A percentile compares a stretch with the other conserved stretches of the same genome.
Evolutionary conservation across 2,113 vertebrate genomes (phyloP).

Genomic region (Pangasianodon hypophthalmus): DNA sequence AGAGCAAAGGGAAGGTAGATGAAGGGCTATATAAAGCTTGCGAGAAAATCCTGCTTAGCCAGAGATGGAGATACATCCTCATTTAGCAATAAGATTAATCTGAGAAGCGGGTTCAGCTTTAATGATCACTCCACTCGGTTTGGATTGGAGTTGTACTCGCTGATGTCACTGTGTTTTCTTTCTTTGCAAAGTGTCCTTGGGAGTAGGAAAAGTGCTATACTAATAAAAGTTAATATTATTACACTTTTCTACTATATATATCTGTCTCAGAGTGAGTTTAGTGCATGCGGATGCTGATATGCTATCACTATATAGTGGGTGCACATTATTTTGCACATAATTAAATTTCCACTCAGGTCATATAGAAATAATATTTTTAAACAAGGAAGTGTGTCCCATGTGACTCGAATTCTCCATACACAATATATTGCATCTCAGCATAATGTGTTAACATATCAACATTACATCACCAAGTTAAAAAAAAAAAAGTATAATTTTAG

Average conservation of each 20-base stretch:
- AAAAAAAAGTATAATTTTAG: not conserved
- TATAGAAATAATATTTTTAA: not conserved
- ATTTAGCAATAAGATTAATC: constrained; percentile 45
- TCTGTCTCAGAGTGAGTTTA: not conserved
- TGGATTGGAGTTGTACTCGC: constrained; percentile 38
- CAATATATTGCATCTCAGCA: not conserved
- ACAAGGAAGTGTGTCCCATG: not conserved
- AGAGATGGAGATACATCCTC: constrained; percentile 41
- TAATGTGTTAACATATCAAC: not conserved
- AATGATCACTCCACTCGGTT: constrained; percentile 33
- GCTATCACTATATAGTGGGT: not conserved
- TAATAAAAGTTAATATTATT: constrained; percentile 6
- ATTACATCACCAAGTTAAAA: not conserved
- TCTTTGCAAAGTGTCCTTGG: constrained; percentile 5
- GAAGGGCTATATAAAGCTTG: constrained; percentile 43
- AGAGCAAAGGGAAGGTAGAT: constrained; percentile 35
- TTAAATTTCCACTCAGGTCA: not conserved
- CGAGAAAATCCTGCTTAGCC: constrained; percentile 39
- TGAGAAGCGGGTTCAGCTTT: constrained; percentile 11
- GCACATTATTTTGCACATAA: constrained; percentile 6
- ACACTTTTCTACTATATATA: constrained; percentile 2
- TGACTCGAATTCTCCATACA: not conserved
- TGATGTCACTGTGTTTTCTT: constrained; percentile 28
- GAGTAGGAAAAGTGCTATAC: not conserved
- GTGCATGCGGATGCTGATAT: not conserved